Evolutionary conservation across 1,140 invertebrate species (phyloP), one percentile per base, ranked within the genome.

Genomic region (Anastatus disparis): DNA sequence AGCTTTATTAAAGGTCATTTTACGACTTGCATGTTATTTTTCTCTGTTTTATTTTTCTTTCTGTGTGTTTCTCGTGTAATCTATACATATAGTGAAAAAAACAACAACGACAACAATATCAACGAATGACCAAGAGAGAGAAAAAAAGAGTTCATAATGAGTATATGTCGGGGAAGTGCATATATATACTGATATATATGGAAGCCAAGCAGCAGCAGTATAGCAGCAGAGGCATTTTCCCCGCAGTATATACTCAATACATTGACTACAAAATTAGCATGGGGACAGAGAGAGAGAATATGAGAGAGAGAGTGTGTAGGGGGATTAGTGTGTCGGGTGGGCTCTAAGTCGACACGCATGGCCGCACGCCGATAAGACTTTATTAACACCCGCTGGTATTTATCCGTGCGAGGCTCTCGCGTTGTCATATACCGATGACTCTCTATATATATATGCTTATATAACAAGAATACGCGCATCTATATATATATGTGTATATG

Each of bases 271-370:
- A 80, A 80, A 82, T 82, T 82, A 82, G 78, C 79, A 79, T 80
- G 77, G 72, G n/a, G n/a, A n/a, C n/a, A n/a, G n/a, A n/a, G n/a
- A n/a, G n/a, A n/a, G n/a, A n/a, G n/a, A n/a, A n/a, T n/a, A n/a
- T n/a, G n/a, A n/a, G n/a, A n/a, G n/a, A n/a, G n/a, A n/a, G n/a
- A n/a, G n/a, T n/a, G n/a, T n/a, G n/a, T n/a, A n/a, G n/a, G n/a
- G n/a, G 81, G 77, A 81, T 82, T 80, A 82, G 72, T 77, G 77
- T 75, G 78, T 79, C 70, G 69, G 65, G n/a, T 75, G n/a, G 75
- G 79, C 67, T 78, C 78, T 79, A 81, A 82, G 80, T 81, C 79
- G 75, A 79, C 78, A 78, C 77, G 79, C 80, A 82, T 81, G 81
- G 81, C 71, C 74, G 76, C 63, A 71, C 72, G 69, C 79, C 78